phyloP scores from a whole-genome alignment of 2,113 vertebrate genomes.

The Ranitomeya imitator region DNA sequence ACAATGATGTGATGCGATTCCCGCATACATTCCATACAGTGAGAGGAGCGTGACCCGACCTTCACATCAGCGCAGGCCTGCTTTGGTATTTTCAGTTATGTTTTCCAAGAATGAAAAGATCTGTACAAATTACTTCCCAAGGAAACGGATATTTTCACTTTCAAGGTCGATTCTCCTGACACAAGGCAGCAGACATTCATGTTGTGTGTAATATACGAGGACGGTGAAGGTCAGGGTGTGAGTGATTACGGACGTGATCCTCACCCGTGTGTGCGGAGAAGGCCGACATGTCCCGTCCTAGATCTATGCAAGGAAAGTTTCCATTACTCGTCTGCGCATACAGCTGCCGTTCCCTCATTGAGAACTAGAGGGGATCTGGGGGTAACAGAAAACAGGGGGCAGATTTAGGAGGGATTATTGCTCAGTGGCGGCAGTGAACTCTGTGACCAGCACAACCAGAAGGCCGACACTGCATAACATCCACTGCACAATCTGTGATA shows the following conservation, averaged over 20 bases:
- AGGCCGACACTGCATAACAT: too few relatives aligned
- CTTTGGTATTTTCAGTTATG: neutral
- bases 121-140: neutral
- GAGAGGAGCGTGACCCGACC: neutral
- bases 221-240: neutral
- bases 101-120: neutral
- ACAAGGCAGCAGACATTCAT: neutral
- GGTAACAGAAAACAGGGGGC: too few relatives aligned
- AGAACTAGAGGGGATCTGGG: too few relatives aligned
- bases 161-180: constrained; percentile 1
- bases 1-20: too few relatives aligned
- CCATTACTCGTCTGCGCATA: too few relatives aligned
- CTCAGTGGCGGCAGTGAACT: too few relatives aligned
- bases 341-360: too few relatives aligned
- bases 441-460: too few relatives aligned
- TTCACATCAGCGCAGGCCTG: neutral
- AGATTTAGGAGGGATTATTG: too few relatives aligned
- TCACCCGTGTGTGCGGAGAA: neutral
- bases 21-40: too few relatives aligned
- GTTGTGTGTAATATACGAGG: neutral
- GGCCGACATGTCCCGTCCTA: neutral
- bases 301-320: too few relatives aligned
- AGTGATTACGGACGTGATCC: neutral
- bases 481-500: too few relatives aligned
- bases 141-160: neutral